phyloP scores from a whole-genome alignment of 2,113 vertebrate species.

The Colius striatus region DNA sequence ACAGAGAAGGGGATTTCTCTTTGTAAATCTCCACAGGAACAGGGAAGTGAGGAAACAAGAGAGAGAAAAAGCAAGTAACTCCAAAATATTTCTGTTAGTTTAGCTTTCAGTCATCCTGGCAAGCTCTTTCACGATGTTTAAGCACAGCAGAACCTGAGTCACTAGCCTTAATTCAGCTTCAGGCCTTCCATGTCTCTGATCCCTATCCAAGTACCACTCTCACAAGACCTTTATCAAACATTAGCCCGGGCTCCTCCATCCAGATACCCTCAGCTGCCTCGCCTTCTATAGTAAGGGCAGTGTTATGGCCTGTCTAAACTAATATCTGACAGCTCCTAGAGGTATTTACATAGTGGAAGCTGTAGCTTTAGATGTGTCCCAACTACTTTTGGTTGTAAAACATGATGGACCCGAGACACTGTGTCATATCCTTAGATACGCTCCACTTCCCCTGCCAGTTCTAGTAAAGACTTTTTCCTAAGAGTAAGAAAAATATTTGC shows the following conservation, averaged over 20 bases:
- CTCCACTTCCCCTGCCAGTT: constrained; percentile 62
- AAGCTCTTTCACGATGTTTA: background rate
- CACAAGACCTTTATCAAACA: constrained; percentile 8
- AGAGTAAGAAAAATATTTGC: constrained; percentile 58
- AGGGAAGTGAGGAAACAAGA: background rate
- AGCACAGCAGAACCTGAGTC: background rate
- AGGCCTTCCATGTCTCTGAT: background rate
- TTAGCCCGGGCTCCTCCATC: background rate
- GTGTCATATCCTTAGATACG: constrained; percentile 52
- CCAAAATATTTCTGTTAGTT: constrained; percentile 2
- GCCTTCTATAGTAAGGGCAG: background rate
- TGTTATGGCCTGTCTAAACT: constrained; percentile 34
- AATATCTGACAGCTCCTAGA: constrained; percentile 42
- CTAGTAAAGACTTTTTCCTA: constrained; percentile 43
- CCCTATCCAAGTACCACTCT: background rate
- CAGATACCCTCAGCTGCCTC: constrained; percentile 6
- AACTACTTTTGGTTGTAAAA: constrained; percentile 61
- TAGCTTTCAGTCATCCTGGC: constrained; percentile 24
- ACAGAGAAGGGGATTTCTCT: background rate
- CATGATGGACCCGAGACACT: constrained; percentile 58
- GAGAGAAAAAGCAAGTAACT: background rate
- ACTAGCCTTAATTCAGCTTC: background rate
- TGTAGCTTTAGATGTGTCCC: constrained; percentile 63
- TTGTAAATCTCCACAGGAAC: background rate
- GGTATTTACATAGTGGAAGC: constrained; percentile 49